phyloP scores from a whole-genome alignment of 1,140 invertebrate species.

The Archegozetes longisetosus region DNA sequence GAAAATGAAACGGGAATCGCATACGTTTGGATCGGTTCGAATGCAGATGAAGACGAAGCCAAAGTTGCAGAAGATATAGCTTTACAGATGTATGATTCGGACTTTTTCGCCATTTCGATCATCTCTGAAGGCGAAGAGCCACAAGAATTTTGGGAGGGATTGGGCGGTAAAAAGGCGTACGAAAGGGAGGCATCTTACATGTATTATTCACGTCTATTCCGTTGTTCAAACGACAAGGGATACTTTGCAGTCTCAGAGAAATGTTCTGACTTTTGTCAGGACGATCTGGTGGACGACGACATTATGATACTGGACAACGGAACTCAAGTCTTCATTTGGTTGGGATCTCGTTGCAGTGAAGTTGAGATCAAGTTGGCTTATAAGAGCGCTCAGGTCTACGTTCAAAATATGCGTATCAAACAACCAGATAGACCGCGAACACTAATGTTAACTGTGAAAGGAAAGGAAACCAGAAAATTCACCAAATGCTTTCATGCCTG shows the following conservation, averaged over 20 bases:
- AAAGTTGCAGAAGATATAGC: conserved; percentile 80
- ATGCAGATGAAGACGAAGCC: conserved; percentile 71
- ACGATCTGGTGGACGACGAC: conserved; percentile 97
- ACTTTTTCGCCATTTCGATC: conserved; percentile 43
- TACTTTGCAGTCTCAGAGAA: conserved; percentile 99
- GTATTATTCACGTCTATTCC: conserved; percentile 81
- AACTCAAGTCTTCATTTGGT: conserved; percentile 92
- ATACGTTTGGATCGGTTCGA: conserved; percentile 92
- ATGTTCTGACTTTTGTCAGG: conserved; percentile 99
- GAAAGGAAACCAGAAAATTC: conserved; percentile 85
- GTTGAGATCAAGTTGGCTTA: conserved; percentile 97
- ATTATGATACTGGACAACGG: conserved; percentile 99
- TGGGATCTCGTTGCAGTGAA: conserved; percentile 87
- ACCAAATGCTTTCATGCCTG: conserved; percentile 98
- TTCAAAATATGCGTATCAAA: conserved; percentile 89
- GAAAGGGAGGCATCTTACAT: conserved; percentile 81
- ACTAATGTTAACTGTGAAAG: conserved; percentile 88
- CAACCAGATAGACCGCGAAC: conserved; percentile 81
- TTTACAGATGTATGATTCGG: conserved; percentile 77
- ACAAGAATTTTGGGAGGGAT: conserved; percentile 93
- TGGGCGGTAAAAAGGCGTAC: conserved; percentile 83
- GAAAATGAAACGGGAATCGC: conserved; percentile 79
- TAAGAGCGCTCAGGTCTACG: conserved; percentile 97
- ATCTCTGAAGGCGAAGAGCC: conserved; percentile 94
- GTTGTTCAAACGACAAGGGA: conserved; percentile 98